phyloP scores from a whole-genome alignment of 2,113 vertebrate genomes.

The Tragelaphus strepsiceros region DNA sequence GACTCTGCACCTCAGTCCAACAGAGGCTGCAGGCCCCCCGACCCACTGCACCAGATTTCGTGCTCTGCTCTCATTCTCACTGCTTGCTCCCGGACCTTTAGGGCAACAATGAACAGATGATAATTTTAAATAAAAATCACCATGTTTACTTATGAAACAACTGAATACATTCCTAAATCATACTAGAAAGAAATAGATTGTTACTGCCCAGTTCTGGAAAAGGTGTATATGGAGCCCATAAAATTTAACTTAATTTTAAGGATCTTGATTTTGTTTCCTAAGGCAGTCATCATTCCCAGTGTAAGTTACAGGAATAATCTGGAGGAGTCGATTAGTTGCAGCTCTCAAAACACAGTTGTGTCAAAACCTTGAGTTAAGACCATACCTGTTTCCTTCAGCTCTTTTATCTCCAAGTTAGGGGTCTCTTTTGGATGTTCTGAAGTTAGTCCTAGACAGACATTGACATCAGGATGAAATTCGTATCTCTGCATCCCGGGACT shows the following conservation, averaged over 20 bases:
- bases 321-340: background rate
- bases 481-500: background rate
- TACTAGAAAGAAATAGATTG: background rate
- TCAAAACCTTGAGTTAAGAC: background rate
- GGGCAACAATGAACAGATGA: background rate
- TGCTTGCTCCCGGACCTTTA: background rate
- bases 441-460: conserved; percentile 68
- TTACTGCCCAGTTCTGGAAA: background rate
- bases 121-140: background rate
- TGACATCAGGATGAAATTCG: conserved; percentile 61
- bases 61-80: background rate
- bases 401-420: conserved; percentile 53
- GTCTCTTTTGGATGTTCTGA: conserved; percentile 56
- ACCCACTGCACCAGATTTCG: background rate
- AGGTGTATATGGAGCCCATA: background rate
- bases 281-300: background rate
- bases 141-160: background rate
- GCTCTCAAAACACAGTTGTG: background rate
- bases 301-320: background rate
- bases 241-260: conserved; percentile 2
- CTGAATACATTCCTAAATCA: conserved; percentile 21
- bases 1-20: background rate
- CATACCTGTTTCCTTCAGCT: conserved; percentile 64
- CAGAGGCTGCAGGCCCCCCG: background rate
- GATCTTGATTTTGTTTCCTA: background rate